phyloP scores from a whole-genome alignment of 1,140 invertebrate genomes.

The Solenopsis fugax region DNA sequence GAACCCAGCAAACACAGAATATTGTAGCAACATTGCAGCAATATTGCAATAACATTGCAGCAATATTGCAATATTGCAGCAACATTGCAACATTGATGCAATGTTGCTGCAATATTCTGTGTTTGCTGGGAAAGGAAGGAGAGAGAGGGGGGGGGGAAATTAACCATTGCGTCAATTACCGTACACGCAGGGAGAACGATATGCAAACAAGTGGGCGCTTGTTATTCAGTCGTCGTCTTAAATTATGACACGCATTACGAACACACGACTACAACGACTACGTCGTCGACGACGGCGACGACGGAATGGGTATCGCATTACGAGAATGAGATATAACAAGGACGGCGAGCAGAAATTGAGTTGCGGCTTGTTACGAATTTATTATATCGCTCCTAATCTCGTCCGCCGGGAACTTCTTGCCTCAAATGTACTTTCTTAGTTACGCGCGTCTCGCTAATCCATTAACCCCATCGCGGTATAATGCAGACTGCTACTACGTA shows the following conservation, averaged over 20 bases:
- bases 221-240: slow-evolving; percentile 51
- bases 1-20: too few relatives aligned
- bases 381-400: slow-evolving; percentile 53
- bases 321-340: slow-evolving; percentile 44
- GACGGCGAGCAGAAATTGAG: slow-evolving; percentile 39
- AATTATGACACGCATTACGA: slow-evolving; percentile 53
- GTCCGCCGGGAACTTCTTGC: slow-evolving; percentile 10
- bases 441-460: slow-evolving; percentile 43
- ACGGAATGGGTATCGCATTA: slow-evolving; percentile 33
- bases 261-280: slow-evolving; percentile 9
- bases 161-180: slow-evolving; percentile 48
- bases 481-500: not conserved
- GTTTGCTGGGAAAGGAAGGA: too few relatives aligned
- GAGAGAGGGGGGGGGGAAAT: too few relatives aligned
- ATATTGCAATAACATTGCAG: too few relatives aligned
- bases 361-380: slow-evolving; percentile 60
- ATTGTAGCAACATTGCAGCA: too few relatives aligned
- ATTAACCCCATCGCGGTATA: slow-evolving; percentile 1
- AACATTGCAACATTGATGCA: too few relatives aligned
- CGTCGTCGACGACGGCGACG: not conserved
- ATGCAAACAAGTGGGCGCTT: slow-evolving; percentile 47
- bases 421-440: slow-evolving; percentile 54
- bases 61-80: too few relatives aligned
- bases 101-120: too few relatives aligned
- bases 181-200: not conserved